A percentile compares a stretch with the other conserved stretches of the same genome.
These are phyloP conservation scores for Frankliniella fusca DNA, from an alignment of 2,888 invertebrate genomes.

Conservation along the genomic window DNA sequence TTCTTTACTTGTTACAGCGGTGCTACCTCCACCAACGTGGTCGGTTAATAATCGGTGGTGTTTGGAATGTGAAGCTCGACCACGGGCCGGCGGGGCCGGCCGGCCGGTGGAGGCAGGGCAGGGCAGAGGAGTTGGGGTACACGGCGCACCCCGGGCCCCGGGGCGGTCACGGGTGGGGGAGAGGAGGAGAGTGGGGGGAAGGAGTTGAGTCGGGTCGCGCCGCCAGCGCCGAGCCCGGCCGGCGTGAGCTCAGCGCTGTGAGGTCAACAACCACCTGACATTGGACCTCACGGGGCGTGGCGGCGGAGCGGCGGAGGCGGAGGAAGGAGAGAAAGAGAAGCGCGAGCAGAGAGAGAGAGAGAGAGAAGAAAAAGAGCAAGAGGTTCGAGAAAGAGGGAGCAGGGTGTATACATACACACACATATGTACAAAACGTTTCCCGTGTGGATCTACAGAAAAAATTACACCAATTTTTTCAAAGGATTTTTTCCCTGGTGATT, in stretches of 20 bases:
- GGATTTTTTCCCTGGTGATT: no score
- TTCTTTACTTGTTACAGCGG: neutral
- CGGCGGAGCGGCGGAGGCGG: conserved; percentile 2
- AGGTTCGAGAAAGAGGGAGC: neutral
- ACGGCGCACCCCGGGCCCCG: neutral
- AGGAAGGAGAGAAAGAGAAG: neutral
- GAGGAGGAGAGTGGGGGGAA: neutral
- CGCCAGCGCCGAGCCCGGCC: neutral
- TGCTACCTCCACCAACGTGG: neutral
- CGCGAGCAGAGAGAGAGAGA: neutral
- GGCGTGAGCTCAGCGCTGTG: conserved; percentile 10
- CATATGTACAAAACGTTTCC: no score
- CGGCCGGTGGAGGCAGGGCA: neutral
- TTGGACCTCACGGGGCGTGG: neutral
- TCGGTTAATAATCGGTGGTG: neutral
- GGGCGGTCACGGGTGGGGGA: neutral
- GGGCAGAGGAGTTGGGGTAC: neutral
- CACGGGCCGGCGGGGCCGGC: neutral
- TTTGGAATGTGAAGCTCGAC: neutral
- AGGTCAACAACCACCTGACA: conserved; percentile 26
- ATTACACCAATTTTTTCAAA: no score
- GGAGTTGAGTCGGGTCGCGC: neutral
- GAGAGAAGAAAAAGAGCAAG: neutral
- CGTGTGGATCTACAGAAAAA: no score
- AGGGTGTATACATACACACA: neutral